phyloP scores from a whole-genome alignment of 2,113 vertebrate species.

The Rhynchomys soricoides region DNA sequence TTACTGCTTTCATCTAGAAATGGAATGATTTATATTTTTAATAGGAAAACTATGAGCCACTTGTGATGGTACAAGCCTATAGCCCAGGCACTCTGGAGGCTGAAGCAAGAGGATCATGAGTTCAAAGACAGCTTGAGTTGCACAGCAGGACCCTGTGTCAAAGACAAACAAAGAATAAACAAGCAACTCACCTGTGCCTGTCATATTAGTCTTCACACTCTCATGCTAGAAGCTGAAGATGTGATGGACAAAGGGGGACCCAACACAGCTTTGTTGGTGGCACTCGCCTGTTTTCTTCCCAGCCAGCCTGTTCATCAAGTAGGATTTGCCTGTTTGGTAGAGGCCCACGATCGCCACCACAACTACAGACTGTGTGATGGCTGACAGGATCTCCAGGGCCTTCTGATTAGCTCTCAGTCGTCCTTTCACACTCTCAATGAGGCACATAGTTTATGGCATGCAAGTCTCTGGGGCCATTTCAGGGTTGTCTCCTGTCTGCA shows the following conservation, averaged over 20 bases:
- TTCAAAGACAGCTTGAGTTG: not conserved
- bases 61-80: not conserved
- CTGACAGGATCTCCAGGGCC: not conserved
- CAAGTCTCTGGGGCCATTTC: not conserved
- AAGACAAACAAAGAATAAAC: not conserved
- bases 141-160: not conserved
- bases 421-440: not conserved
- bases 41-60: not conserved
- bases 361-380: not conserved
- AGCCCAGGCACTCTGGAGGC: not conserved
- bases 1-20: not conserved
- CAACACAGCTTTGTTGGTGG: not conserved
- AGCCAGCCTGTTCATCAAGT: not conserved
- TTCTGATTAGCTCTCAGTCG: not conserved
- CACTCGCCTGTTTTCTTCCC: not conserved
- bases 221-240: not conserved
- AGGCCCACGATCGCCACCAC: not conserved
- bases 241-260: not conserved
- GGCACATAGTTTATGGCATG: not conserved
- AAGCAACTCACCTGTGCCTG: not conserved
- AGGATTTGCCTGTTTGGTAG: not conserved
- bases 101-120: not conserved
- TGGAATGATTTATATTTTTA: not conserved
- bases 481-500: not conserved
- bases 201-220: not conserved